phyloP scores from a whole-genome alignment of 2,888 invertebrate species.

The Sicus ferrugineus region DNA sequence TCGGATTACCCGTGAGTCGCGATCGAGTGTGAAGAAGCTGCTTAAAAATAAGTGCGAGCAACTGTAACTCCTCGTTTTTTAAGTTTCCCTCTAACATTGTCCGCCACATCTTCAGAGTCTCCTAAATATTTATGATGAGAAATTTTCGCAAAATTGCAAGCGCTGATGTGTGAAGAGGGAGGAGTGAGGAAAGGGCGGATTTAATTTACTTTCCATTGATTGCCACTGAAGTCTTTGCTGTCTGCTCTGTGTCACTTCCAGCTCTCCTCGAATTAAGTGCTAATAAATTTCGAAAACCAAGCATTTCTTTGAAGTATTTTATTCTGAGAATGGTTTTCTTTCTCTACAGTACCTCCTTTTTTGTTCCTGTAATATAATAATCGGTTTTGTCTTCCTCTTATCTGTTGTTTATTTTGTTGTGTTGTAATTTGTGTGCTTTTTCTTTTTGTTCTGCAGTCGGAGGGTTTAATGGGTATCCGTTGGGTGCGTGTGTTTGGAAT shows the following conservation, averaged over 20 bases:
- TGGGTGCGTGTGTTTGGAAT: slow-evolving; percentile 12
- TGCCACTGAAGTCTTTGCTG: background rate
- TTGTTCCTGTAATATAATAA: background rate
- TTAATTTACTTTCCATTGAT: background rate
- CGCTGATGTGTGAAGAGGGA: background rate
- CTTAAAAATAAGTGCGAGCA: no score
- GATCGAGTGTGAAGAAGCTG: no score
- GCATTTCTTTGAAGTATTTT: background rate
- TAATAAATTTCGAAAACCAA: background rate
- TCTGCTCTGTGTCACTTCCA: no score
- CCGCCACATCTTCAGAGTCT: background rate
- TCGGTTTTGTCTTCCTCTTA: background rate
- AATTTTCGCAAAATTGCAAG: background rate
- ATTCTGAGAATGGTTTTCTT: background rate
- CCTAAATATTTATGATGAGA: background rate
- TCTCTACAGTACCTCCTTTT: background rate
- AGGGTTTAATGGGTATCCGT: background rate
- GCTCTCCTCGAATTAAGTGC: background rate
- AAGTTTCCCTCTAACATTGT: no score
- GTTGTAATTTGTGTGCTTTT: background rate
- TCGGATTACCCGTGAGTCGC: no score
- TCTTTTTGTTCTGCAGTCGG: background rate
- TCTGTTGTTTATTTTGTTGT: background rate
- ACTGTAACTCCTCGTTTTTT: no score
- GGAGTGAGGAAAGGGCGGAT: background rate